These are phyloP conservation scores for Eupithecia pulchellata DNA, from an alignment of 2,888 invertebrate species.

Conservation along the genomic window DNA sequence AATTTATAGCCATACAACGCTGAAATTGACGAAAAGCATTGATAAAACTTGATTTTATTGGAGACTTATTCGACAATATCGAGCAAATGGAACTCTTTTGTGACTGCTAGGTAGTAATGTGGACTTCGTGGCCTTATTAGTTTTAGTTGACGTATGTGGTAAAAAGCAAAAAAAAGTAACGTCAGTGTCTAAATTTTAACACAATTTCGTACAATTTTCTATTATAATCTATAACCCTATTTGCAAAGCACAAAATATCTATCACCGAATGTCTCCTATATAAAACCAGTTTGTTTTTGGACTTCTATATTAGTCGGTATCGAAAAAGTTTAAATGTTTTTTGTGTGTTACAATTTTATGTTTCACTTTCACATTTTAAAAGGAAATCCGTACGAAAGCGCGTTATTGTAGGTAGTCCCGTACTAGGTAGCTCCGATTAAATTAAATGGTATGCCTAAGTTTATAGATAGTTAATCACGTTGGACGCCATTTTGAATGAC, in stretches of 20 bases:
- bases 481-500: constrained; percentile 20
- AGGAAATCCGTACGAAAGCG: constrained; percentile 26
- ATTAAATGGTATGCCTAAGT: constrained; percentile 13
- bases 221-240: neutral
- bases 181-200: constrained; percentile 17
- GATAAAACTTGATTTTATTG: constrained; percentile 7
- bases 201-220: constrained; percentile 29
- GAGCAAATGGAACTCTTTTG: constrained; percentile 17
- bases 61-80: constrained; percentile 16
- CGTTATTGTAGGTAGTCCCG: constrained; percentile 15
- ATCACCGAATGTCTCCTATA: neutral
- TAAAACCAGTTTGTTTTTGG: neutral
- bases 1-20: neutral
- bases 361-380: constrained; percentile 12
- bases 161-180: no score
- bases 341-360: neutral
- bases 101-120: constrained; percentile 10
- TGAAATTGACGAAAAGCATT: constrained; percentile 9
- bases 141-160: neutral
- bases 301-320: neutral
- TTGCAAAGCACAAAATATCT: constrained; percentile 1
- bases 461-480: constrained; percentile 29
- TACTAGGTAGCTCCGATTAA: constrained; percentile 13
- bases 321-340: constrained; percentile 1
- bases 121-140: constrained; percentile 26